Conservation (phyloP, 2,797 vertebrate species). For the Scleropages formosus region DNA sequence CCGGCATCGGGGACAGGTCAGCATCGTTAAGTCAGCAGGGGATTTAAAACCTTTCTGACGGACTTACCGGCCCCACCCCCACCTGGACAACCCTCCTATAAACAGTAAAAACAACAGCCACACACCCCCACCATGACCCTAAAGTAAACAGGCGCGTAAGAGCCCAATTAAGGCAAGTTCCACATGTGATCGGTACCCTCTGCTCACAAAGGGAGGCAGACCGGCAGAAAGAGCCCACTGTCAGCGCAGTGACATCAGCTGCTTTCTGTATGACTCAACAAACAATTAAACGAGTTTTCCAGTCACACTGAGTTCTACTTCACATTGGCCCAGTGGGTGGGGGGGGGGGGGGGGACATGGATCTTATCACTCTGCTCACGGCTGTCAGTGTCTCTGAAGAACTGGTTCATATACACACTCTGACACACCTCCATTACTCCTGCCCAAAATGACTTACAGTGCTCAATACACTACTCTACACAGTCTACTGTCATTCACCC, state of each 20-base stretch:
- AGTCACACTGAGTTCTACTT: too few relatives aligned
- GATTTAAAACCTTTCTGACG: constrained; percentile 57
- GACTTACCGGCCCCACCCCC: constrained; percentile 42
- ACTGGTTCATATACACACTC: too few relatives aligned
- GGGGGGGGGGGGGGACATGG: too few relatives aligned
- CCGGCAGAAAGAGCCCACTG: neutral
- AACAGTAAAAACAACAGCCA: constrained; percentile 31
- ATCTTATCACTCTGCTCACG: too few relatives aligned
- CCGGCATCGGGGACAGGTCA: constrained; percentile 44
- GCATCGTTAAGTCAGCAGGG: constrained; percentile 74
- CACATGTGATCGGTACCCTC: constrained; percentile 3
- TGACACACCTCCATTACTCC: too few relatives aligned
- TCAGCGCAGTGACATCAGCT: neutral
- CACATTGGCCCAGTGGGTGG: too few relatives aligned
- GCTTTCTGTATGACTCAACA: neutral
- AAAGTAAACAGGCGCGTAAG: constrained; percentile 26
- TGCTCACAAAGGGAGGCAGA: neutral
- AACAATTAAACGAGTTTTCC: too few relatives aligned
- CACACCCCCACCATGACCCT: neutral
- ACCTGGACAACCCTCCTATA: constrained; percentile 32
- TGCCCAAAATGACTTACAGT: too few relatives aligned
- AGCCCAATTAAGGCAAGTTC: constrained; percentile 9
- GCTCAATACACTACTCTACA: too few relatives aligned
- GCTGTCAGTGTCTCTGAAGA: too few relatives aligned
- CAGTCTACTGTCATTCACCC: too few relatives aligned